Evolutionary conservation across 37 sponge, comb jelly and placozoan species (phyloP).

Genomic region (Theonella swinhoei): DNA sequence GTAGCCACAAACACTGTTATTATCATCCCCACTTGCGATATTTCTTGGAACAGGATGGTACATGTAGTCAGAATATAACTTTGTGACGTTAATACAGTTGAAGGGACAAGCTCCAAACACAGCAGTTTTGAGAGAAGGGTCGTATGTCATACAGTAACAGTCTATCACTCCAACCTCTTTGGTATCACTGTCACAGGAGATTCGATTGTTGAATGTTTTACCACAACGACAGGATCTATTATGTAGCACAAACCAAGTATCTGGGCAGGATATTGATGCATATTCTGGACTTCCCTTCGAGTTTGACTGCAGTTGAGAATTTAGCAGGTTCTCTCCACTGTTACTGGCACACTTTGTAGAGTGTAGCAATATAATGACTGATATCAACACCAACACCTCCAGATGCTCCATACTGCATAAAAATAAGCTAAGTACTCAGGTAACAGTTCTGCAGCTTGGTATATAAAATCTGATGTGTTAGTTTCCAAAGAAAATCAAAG

Average conservation of each 20-base stretch:
- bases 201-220: neutral
- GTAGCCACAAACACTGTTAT: neutral
- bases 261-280: neutral
- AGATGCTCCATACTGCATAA: too few species aligned
- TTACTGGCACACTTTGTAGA: too few species aligned
- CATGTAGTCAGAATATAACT: neutral
- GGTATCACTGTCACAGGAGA: neutral
- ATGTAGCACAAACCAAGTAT: neutral
- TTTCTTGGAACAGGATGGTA: neutral
- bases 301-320: too few species aligned
- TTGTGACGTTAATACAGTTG: neutral
- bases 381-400: too few species aligned
- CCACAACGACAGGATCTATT: neutral
- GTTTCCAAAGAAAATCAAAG: too few species aligned
- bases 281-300: too few species aligned
- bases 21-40: neutral
- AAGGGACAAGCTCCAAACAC: constrained; percentile 8
- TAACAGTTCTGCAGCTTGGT: too few species aligned
- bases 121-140: neutral
- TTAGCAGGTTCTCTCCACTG: too few species aligned
- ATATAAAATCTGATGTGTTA: too few species aligned
- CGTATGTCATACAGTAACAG: constrained; percentile 3
- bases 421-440: too few species aligned
- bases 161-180: constrained; percentile 8
- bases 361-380: too few species aligned